phyloP scores from a whole-genome alignment of 2,113 vertebrate genomes.

The Ictidomys tridecemlineatus region DNA sequence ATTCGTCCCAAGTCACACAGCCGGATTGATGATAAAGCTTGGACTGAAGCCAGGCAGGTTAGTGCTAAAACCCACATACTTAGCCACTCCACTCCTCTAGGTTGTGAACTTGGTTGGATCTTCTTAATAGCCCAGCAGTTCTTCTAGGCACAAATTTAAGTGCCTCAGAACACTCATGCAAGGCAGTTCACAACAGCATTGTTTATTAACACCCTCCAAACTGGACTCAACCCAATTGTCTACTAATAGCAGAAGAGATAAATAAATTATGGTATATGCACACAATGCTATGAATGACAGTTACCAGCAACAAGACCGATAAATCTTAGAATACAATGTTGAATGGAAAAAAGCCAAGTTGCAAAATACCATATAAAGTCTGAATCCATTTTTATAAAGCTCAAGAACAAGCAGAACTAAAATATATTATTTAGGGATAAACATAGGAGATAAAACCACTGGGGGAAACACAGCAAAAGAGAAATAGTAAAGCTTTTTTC shows the following conservation, averaged over 20 bases:
- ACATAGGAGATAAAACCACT: neutral
- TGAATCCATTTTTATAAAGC: constrained; percentile 10
- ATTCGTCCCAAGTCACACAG: neutral
- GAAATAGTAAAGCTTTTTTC: neutral
- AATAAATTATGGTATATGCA: neutral
- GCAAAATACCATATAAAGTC: neutral
- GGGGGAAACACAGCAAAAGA: neutral
- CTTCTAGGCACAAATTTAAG: neutral
- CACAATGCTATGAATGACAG: neutral
- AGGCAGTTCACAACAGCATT: neutral
- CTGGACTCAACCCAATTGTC: neutral
- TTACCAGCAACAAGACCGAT: neutral
- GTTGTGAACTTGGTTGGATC: neutral
- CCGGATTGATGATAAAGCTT: neutral
- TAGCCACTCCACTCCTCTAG: neutral
- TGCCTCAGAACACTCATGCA: neutral
- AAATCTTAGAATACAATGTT: neutral
- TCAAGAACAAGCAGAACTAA: neutral
- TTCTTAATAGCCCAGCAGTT: neutral
- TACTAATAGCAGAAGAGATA: neutral
- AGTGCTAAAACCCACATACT: neutral
- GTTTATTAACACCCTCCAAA: neutral
- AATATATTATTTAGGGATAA: neutral
- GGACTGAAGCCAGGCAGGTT: neutral
- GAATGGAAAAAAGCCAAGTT: neutral